Conservation (phyloP, 2,888 invertebrate genomes). For the Leptogaster cylindrica region DNA sequence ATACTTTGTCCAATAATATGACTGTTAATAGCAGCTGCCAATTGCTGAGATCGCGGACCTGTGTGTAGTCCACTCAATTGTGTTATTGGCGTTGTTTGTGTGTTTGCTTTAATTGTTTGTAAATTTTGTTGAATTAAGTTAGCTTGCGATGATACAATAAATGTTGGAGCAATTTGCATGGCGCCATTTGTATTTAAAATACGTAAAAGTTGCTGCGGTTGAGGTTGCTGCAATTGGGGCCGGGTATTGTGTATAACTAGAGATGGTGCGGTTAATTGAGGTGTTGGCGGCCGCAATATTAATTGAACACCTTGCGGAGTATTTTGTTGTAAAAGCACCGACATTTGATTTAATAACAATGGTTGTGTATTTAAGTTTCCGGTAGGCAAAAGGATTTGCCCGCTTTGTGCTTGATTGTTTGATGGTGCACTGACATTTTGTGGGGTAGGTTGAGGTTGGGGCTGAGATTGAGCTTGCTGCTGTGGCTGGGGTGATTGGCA, state of each 20-base stretch:
- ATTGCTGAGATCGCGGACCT: constrained; percentile 61
- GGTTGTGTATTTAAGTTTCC: constrained; percentile 57
- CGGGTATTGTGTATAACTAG: constrained; percentile 61
- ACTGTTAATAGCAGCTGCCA: constrained; percentile 59
- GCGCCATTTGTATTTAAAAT: constrained; percentile 70
- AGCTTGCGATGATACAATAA: constrained; percentile 62
- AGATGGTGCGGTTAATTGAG: constrained; percentile 63
- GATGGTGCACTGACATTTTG: constrained; percentile 12
- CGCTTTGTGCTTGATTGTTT: constrained; percentile 49
- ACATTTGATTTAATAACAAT: constrained; percentile 62
- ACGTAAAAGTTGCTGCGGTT: constrained; percentile 66
- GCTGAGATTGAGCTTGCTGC: constrained; percentile 29
- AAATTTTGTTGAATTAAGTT: constrained; percentile 62
- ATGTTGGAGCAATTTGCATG: constrained; percentile 65
- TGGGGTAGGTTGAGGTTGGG: constrained; percentile 51
- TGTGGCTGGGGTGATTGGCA: constrained; percentile 57
- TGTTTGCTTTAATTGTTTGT: constrained; percentile 59
- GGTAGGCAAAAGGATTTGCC: constrained; percentile 59
- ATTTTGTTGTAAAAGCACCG: constrained; percentile 69
- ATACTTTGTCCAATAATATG: constrained; percentile 60
- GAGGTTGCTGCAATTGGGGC: constrained; percentile 55
- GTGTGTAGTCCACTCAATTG: constrained; percentile 59
- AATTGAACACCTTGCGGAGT: constrained; percentile 73
- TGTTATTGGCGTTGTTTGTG: constrained; percentile 53
- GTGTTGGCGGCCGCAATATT: constrained; percentile 71